phyloP scores from a whole-genome alignment of 2,113 vertebrate species.

The Eretmochelys imbricata region DNA sequence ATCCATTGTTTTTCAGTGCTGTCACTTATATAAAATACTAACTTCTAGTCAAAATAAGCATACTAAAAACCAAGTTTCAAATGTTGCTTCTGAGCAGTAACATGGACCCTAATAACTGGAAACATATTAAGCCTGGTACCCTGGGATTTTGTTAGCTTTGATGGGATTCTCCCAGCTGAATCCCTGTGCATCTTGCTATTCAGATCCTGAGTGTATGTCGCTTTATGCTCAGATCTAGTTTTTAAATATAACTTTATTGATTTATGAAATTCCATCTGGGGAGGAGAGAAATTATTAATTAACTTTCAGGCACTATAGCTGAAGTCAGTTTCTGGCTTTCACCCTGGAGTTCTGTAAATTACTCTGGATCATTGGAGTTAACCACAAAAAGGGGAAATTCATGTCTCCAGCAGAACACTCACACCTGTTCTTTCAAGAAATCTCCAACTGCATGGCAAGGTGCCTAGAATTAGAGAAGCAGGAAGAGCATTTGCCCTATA shows the following conservation, averaged over 20 bases:
- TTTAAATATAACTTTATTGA: neutral
- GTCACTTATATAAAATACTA: neutral
- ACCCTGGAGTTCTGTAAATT: neutral
- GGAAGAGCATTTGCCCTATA: neutral
- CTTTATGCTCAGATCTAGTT: neutral
- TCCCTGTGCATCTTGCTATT: neutral
- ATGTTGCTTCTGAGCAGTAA: neutral
- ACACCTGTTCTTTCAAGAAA: neutral
- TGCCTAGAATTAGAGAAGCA: neutral
- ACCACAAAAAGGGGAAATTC: neutral
- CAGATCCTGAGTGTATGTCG: rapidly evolving
- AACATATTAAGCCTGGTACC: neutral
- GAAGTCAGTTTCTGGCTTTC: rapidly evolving
- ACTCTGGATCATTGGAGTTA: neutral
- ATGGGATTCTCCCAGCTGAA: neutral
- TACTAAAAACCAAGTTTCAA: neutral
- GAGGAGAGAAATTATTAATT: neutral
- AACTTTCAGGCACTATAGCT: neutral
- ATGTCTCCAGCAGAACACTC: conserved; percentile 21
- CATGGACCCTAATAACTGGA: neutral
- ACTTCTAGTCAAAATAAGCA: neutral
- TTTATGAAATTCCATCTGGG: neutral
- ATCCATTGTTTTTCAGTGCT: neutral
- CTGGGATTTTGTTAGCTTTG: neutral
- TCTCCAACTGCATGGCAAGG: rapidly evolving